These are phyloP conservation scores for Drosophila quasianomalipes DNA, from an alignment of 2,888 invertebrate species.

Conservation along the genomic window DNA sequence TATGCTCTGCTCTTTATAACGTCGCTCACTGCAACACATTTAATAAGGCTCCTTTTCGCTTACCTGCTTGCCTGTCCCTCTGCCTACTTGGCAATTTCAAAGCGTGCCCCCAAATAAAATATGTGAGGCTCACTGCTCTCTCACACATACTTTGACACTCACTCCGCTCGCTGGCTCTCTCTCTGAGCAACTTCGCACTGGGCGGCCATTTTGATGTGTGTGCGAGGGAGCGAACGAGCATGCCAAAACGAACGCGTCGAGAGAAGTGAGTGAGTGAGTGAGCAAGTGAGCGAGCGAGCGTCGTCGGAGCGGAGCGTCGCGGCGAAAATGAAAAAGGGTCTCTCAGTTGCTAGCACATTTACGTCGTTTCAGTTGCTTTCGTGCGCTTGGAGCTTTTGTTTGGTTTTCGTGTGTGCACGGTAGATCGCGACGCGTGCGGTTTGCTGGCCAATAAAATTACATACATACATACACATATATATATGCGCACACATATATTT, in stretches of 20 bases:
- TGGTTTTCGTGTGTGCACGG: constrained; percentile 80
- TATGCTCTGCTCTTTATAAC: constrained; percentile 52
- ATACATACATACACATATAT: constrained; percentile 22
- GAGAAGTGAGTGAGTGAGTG: constrained; percentile 15
- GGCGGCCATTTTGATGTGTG: constrained; percentile 64
- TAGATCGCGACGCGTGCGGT: constrained; percentile 75
- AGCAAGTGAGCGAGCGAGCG: constrained; percentile 37
- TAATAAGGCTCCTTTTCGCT: constrained; percentile 59
- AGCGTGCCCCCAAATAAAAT: constrained; percentile 73
- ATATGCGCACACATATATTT: constrained; percentile 18
- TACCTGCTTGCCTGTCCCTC: constrained; percentile 37
- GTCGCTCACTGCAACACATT: constrained; percentile 61
- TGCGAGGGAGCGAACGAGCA: constrained; percentile 48
- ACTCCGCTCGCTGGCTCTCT: constrained; percentile 11
- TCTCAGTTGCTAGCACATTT: constrained; percentile 69
- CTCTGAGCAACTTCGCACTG: constrained; percentile 65
- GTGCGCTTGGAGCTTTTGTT: constrained; percentile 84
- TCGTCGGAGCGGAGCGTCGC: constrained; percentile 50
- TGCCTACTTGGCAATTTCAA: constrained; percentile 72
- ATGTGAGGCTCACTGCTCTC: constrained; percentile 56
- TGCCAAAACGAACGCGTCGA: constrained; percentile 53
- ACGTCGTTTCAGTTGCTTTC: constrained; percentile 82
- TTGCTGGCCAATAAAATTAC: constrained; percentile 66
- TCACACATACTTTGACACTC: constrained; percentile 6
- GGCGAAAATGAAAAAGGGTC: constrained; percentile 66